Evolutionary conservation across 2,888 invertebrate species (phyloP).

Genomic region (Troides aeacus): DNA sequence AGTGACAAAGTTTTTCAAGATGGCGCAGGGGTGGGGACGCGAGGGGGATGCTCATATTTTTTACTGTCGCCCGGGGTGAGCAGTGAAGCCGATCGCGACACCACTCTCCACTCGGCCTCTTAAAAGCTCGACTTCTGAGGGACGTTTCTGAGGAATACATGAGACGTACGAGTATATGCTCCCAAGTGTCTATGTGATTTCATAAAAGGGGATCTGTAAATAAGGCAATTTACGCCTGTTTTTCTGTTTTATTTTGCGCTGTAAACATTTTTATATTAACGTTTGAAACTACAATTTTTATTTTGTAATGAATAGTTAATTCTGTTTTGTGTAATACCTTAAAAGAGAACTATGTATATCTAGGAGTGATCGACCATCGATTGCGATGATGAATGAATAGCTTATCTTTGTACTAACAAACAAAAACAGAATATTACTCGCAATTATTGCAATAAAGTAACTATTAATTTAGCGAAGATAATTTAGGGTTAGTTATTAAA

Average conservation of each 20-base stretch:
- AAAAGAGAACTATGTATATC: no score
- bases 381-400: neutral
- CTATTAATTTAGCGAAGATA: neutral
- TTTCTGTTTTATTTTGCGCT: constrained; percentile 36
- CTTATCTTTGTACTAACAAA: neutral
- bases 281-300: neutral
- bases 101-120: constrained; percentile 77
- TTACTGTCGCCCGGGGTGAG: constrained; percentile 79
- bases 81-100: constrained; percentile 78
- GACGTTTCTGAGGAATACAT: constrained; percentile 63
- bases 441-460: neutral
- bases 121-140: constrained; percentile 71
- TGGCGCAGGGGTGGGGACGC: constrained; percentile 59
- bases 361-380: no score
- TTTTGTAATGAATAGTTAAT: neutral
- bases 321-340: no score
- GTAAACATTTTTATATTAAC: neutral
- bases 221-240: constrained; percentile 46
- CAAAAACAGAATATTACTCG: no score
- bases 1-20: constrained; percentile 79
- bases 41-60: constrained; percentile 77
- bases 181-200: constrained; percentile 61
- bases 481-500: neutral
- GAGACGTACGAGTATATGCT: constrained; percentile 49
- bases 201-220: constrained; percentile 42